A percentile compares a stretch with the other conserved stretches of the same genome.
Evolutionary conservation across 2,113 vertebrate species (phyloP).

Genomic region (Anoplopoma fimbria): DNA sequence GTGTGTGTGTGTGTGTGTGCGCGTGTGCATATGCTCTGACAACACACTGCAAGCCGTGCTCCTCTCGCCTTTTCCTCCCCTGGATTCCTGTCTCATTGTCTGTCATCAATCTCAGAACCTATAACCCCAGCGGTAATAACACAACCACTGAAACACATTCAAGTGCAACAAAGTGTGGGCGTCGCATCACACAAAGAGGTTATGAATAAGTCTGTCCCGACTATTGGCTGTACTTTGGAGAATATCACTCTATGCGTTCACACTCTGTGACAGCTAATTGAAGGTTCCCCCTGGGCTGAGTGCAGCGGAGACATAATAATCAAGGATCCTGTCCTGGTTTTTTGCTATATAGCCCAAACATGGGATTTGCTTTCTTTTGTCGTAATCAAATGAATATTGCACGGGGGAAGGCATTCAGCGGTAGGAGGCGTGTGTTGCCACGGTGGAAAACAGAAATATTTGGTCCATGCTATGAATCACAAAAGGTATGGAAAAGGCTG

Average conservation of each 20-base stretch:
- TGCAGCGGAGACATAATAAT: constrained; percentile 89
- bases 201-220: constrained; percentile 69
- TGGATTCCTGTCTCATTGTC: constrained; percentile 63
- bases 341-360: constrained; percentile 51
- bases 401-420: constrained; percentile 73
- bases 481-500: constrained; percentile 38
- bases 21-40: constrained; percentile 43
- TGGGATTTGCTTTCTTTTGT: constrained; percentile 73
- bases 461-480: constrained; percentile 38
- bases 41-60: constrained; percentile 40
- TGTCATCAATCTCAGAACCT: constrained; percentile 67
- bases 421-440: constrained; percentile 76
- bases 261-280: constrained; percentile 79
- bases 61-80: constrained; percentile 28
- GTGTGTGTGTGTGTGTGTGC: constrained; percentile 8
- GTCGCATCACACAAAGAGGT: constrained; percentile 76
- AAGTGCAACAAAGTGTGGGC: constrained; percentile 76
- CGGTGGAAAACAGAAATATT: constrained; percentile 15
- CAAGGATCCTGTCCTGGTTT: constrained; percentile 83
- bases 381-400: constrained; percentile 85
- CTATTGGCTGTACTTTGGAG: constrained; percentile 65
- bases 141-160: constrained; percentile 73
- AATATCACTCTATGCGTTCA: constrained; percentile 60
- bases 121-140: constrained; percentile 74
- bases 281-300: constrained; percentile 81